phyloP scores from a whole-genome alignment of 2,797 vertebrate genomes.

The Aeoliscus strigatus region DNA sequence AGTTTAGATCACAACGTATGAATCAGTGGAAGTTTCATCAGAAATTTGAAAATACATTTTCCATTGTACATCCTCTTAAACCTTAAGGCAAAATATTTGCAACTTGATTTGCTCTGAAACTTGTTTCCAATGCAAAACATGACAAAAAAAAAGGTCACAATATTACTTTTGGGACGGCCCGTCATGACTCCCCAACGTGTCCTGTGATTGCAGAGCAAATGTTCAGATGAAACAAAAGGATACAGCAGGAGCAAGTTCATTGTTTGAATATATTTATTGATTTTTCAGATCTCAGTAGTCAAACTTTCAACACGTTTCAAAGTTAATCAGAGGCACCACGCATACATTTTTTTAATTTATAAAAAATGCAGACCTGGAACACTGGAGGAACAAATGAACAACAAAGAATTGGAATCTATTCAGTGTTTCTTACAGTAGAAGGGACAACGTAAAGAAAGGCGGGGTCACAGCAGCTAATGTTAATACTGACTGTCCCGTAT shows the following conservation, averaged over 20 bases:
- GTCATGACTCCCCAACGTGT: no score
- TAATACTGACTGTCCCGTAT: slow-evolving; percentile 31
- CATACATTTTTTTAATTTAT: slow-evolving; percentile 16
- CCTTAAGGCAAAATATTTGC: no score
- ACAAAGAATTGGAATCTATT: slow-evolving; percentile 53
- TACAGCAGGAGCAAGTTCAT: neutral
- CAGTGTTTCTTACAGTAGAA: slow-evolving; percentile 34
- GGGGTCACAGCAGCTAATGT: slow-evolving; percentile 27
- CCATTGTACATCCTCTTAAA: no score
- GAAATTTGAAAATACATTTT: no score
- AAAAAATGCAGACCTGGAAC: slow-evolving; percentile 2
- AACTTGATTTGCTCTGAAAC: no score
- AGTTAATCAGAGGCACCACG: slow-evolving; percentile 23
- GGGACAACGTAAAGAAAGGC: slow-evolving; percentile 23
- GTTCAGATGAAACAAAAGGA: no score
- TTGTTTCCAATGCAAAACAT: no score
- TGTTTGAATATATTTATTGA: slow-evolving; percentile 38
- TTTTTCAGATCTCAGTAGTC: slow-evolving; percentile 21
- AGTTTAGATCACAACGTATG: no score
- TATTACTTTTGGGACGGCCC: no score
- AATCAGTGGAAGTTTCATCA: no score
- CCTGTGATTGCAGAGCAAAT: no score
- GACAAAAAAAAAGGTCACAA: no score
- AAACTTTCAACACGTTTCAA: slow-evolving; percentile 26
- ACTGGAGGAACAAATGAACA: slow-evolving; percentile 22